A percentile compares a stretch with the other conserved stretches of the same genome.
Conservation (phyloP, 2,113 vertebrate genomes). For the Hylia prasina region DNA sequence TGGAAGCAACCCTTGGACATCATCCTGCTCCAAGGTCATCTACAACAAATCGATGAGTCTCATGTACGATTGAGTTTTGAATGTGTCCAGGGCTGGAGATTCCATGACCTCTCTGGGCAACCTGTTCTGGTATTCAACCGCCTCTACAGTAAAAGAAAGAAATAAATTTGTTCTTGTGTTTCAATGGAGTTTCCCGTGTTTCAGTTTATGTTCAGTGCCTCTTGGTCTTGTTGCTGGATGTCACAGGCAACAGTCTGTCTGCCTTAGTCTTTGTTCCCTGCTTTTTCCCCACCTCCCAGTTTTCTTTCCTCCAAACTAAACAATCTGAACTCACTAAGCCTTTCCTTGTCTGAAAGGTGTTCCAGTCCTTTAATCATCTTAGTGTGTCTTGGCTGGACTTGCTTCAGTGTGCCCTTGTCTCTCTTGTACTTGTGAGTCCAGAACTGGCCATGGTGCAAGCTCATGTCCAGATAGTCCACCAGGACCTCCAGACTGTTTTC, state of each 20-base stretch:
- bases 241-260: not conserved
- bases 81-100: not conserved
- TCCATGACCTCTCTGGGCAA: not conserved
- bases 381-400: not conserved
- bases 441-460: not conserved
- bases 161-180: not conserved
- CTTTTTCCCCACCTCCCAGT: fast-evolving
- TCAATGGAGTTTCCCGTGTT: not conserved
- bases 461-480: fast-evolving
- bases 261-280: not conserved
- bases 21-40: not conserved
- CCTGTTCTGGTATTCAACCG: not conserved
- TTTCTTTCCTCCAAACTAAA: not conserved
- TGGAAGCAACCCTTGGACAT: not conserved
- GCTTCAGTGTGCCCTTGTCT: not conserved
- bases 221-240: not conserved
- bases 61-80: not conserved
- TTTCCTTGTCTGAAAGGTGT: not conserved
- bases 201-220: not conserved
- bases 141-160: too few relatives aligned
- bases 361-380: not conserved
- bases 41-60: not conserved
- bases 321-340: not conserved
- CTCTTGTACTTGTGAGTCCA: not conserved
- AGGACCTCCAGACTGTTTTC: not conserved